These are phyloP conservation scores for Tragelaphus scriptus DNA, from an alignment of 2,113 vertebrate species.

Conservation along the genomic window DNA sequence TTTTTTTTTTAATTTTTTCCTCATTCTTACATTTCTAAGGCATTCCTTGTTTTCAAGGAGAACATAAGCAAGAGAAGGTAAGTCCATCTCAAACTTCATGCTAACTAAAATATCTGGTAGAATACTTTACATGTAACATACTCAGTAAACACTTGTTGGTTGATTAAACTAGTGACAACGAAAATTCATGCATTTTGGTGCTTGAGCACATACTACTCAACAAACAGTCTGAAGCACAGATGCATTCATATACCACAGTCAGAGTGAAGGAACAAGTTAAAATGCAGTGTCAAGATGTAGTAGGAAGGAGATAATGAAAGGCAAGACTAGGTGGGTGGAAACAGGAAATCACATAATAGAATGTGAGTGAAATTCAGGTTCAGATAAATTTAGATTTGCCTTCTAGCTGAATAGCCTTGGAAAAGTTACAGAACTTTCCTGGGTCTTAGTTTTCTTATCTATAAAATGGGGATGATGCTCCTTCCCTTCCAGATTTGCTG, in stretches of 20 bases:
- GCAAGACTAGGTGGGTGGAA: not conserved
- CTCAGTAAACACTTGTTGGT: not conserved
- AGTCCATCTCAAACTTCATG: not conserved
- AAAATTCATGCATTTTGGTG: not conserved
- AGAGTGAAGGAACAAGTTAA: not conserved
- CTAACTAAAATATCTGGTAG: not conserved
- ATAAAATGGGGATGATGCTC: not conserved
- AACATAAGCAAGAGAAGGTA: not conserved
- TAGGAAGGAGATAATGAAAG: not conserved
- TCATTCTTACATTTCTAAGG: not conserved
- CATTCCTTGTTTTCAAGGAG: not conserved
- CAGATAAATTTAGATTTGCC: not conserved
- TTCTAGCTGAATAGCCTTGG: not conserved
- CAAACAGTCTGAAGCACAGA: not conserved
- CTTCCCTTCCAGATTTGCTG: not conserved
- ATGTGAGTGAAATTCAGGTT: not conserved
- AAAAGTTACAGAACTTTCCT: not conserved
- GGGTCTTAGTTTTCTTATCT: not conserved
- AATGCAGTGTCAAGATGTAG: not conserved
- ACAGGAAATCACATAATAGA: not conserved
- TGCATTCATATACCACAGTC: not conserved
- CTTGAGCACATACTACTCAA: not conserved
- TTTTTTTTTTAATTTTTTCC: not conserved
- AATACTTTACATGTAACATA: not conserved
- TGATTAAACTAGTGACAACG: not conserved